A percentile compares a stretch with the other conserved stretches of the same genome.
Evolutionary conservation across 2,113 vertebrate genomes (phyloP).

Genomic region (Archocentrus centrarchus): DNA sequence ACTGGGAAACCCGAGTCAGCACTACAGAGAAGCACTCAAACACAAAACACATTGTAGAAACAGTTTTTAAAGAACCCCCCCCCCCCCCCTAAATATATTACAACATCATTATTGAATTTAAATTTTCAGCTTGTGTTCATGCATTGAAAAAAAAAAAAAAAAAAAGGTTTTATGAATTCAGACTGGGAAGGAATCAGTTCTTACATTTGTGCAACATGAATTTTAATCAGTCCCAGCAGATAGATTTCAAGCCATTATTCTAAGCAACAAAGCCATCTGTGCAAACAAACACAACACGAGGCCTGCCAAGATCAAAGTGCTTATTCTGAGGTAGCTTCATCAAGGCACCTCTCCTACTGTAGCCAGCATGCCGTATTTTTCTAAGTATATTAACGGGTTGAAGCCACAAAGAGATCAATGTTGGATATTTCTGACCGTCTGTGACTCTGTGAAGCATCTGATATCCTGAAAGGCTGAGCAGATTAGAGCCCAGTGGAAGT

Average conservation of each 20-base stretch:
- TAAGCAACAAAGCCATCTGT: constrained; percentile 31
- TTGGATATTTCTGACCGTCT: neutral
- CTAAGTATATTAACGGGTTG: constrained; percentile 12
- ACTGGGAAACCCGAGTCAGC: constrained; percentile 18
- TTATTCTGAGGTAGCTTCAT: constrained; percentile 34
- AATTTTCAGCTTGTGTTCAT: neutral
- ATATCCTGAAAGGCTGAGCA: constrained; percentile 15
- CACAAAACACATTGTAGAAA: neutral
- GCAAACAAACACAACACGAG: constrained; percentile 15
- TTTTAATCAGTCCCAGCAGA: constrained; percentile 21
- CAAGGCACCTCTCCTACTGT: neutral
- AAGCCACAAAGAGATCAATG: constrained; percentile 11
- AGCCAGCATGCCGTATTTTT: neutral
- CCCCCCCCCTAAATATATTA: neutral
- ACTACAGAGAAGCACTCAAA: neutral
- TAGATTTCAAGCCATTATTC: constrained; percentile 15
- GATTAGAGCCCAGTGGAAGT: neutral
- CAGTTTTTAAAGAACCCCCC: neutral
- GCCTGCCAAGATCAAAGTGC: constrained; percentile 21
- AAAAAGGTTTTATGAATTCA: neutral
- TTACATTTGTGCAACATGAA: neutral
- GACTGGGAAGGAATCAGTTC: neutral
- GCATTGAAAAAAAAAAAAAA: neutral
- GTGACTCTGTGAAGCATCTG: neutral
- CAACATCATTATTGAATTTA: neutral